These are phyloP conservation scores for Myodes glareolus DNA, from an alignment of 2,113 vertebrate genomes.

Conservation along the genomic window DNA sequence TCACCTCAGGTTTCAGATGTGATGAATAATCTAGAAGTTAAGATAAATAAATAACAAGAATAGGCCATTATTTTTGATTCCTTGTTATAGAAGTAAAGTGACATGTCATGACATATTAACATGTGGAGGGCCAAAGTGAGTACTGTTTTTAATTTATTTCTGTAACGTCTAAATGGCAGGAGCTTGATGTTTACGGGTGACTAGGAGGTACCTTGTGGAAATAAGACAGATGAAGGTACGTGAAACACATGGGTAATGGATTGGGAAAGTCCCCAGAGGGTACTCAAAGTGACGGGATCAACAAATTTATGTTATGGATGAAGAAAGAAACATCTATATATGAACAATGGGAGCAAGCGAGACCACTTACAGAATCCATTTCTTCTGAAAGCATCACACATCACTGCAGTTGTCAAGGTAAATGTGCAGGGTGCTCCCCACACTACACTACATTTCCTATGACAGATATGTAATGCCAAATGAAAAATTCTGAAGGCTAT, in stretches of 20 bases:
- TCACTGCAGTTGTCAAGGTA: background rate
- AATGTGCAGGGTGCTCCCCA: background rate
- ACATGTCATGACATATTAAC: background rate
- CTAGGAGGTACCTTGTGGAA: background rate
- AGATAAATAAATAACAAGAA: background rate
- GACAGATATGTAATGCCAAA: background rate
- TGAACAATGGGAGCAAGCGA: constrained; percentile 24
- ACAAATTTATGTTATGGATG: constrained; percentile 24
- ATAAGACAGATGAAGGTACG: background rate
- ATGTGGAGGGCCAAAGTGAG: background rate
- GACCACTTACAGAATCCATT: constrained; percentile 20
- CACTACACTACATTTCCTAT: background rate
- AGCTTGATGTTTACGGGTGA: background rate
- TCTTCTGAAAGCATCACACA: constrained; percentile 4
- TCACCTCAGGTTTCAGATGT: background rate
- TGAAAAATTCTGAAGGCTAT: background rate
- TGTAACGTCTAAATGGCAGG: background rate
- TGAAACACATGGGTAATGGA: background rate
- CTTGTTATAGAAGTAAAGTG: background rate
- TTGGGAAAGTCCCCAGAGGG: background rate
- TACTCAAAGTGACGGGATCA: background rate
- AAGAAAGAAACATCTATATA: background rate
- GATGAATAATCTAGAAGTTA: background rate
- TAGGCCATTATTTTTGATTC: background rate
- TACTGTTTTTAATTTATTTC: background rate